These are phyloP conservation scores for Lepas anatifera DNA, from an alignment of 2,888 invertebrate genomes.

Conservation along the genomic window DNA sequence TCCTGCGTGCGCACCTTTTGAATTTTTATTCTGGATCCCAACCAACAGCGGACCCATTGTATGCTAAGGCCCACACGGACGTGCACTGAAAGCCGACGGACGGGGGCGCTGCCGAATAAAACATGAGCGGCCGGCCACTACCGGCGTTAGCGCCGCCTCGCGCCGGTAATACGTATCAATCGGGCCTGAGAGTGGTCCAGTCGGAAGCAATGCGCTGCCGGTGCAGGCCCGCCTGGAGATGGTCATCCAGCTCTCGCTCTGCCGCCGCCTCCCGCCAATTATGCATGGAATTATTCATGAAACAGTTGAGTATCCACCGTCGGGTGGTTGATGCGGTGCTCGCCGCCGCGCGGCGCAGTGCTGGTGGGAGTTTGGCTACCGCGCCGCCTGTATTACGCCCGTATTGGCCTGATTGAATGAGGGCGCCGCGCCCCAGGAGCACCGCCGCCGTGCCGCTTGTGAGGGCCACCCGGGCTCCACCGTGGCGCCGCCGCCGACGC, in stretches of 20 bases:
- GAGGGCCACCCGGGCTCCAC: too few species aligned
- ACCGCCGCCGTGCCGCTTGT: too few species aligned
- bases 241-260: too few species aligned
- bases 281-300: slow-evolving; percentile 12
- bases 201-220: background rate
- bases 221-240: too few species aligned
- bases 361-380: background rate
- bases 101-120: background rate
- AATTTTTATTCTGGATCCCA: background rate
- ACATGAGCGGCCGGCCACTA: slow-evolving; percentile 6
- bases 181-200: background rate
- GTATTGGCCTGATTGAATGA: background rate
- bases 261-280: background rate
- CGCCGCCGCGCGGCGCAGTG: background rate
- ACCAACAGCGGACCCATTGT: background rate
- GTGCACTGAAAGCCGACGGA: background rate
- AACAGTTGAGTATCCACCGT: background rate
- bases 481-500: background rate
- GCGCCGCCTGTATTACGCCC: background rate
- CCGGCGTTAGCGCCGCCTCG: background rate
- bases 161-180: slow-evolving; percentile 8
- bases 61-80: background rate
- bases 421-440: background rate
- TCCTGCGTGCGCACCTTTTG: background rate
- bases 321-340: background rate